These are phyloP conservation scores for Ranitomeya imitator DNA, from an alignment of 2,113 vertebrate species.

Conservation along the genomic window DNA sequence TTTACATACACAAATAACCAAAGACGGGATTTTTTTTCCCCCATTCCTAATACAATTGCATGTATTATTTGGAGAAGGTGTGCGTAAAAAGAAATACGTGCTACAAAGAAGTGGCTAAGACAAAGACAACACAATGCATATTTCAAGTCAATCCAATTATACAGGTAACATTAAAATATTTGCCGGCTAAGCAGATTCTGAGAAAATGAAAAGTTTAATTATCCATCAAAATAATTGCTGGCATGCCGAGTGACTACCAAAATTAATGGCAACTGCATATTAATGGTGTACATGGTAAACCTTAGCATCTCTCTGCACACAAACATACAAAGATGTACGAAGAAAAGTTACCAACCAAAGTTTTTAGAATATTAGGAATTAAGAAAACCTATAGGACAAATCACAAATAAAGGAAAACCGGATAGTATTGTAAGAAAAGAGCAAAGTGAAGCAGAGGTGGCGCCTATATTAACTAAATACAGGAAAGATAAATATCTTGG, in stretches of 20 bases:
- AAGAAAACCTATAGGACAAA: not conserved
- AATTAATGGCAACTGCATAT: slow-evolving; percentile 28
- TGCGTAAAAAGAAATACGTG: not conserved
- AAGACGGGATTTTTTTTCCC: slow-evolving; percentile 23
- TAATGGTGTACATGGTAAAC: slow-evolving; percentile 25
- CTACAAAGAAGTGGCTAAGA: not conserved
- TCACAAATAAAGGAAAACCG: not conserved
- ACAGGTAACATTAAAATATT: slow-evolving; percentile 55
- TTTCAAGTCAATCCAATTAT: slow-evolving; percentile 57
- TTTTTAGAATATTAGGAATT: not conserved
- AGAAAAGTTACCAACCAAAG: not conserved
- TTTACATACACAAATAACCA: slow-evolving; percentile 55
- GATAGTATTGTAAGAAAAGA: not conserved
- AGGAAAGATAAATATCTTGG: no score
- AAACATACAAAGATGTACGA: not conserved
- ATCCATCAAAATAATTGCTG: slow-evolving; percentile 54
- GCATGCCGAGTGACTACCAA: slow-evolving; percentile 31
- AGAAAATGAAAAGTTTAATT: slow-evolving; percentile 51
- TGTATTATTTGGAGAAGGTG: slow-evolving; percentile 22
- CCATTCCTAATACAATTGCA: slow-evolving; percentile 44
- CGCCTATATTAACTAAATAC: not conserved
- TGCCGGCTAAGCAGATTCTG: slow-evolving; percentile 36
- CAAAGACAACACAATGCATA: slow-evolving; percentile 44
- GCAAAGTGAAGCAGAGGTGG: not conserved
- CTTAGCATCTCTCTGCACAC: not conserved